Base-by-base conservation (phyloP, 2,888 invertebrate species). In the Eupithecia vulgata region DNA sequence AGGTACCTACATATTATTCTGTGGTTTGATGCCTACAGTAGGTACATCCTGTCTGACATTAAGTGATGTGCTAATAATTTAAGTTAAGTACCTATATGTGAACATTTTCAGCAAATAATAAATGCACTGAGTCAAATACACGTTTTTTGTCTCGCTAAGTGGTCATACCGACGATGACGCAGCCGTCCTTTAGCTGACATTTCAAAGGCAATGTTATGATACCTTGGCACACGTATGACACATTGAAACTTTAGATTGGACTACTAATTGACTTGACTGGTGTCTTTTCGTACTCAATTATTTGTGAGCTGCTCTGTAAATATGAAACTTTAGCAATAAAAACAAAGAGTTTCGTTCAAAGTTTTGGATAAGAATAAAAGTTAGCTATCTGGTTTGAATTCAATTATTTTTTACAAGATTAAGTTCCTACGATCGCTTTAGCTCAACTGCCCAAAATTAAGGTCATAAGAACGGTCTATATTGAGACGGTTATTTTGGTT, bases 161-260 rank as follows among this genome's bases (percentile, higher is more conserved):
- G 67, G 72, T 67, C 69, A 64, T 66, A 68, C 48, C 45, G 67
- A 67, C 74, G 77, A 76, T 73, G 77, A 68, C 67, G 35, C 45
- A 37, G 52, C 59, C 71, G 79, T 74, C 79, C 79, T 79, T 70
- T 73, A 61, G 67, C 72, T 75, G 78, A 73, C 78, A 78, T 72
- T 66, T 69, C 68, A 77, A 76, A 77, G 73, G 69, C 75, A 76
- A 71, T 71, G 69, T 75, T 79, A 74, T 75, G 77, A 77, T 74
- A 77, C 76, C 68, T 75, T 59, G 45, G 57, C 66, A 45, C 71
- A 65, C 68, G 69, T 66, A 70, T 75, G 71, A 66, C 73, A 76
- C 71, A 72, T 73, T 75, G 66, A 77, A 79, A 79, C 77, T 77
- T 79, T 76, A 72, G 68, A 77, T 77, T 73, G 66, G 68, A 59